These are phyloP conservation scores for Anthopleura sola DNA, from an alignment of 64 coral and sea anemone species.

Conservation along the genomic window DNA sequence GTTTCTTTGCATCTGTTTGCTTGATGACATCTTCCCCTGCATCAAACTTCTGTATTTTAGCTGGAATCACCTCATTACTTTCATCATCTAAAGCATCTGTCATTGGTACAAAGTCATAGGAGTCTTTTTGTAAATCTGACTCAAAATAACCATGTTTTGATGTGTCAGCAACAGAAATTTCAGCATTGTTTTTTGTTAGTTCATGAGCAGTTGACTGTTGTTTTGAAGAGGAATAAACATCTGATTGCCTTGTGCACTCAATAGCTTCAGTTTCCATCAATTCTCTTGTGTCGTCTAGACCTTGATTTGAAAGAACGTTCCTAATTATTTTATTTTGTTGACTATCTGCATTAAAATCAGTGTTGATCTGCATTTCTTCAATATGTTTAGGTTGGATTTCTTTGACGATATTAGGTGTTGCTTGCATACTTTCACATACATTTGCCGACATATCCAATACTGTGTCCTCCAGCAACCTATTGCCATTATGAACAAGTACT, in stretches of 20 bases:
- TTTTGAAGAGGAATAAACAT: background rate
- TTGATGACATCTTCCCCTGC: background rate
- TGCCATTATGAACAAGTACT: background rate
- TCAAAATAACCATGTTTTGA: background rate
- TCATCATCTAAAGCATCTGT: background rate
- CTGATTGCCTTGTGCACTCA: background rate
- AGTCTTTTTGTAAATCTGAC: background rate
- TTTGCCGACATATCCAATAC: background rate
- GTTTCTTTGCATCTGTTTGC: background rate
- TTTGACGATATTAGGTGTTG: too few species aligned
- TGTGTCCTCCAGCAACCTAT: background rate
- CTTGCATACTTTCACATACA: too few species aligned
- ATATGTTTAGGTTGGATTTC: too few species aligned
- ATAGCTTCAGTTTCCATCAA: background rate
- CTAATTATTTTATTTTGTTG: background rate
- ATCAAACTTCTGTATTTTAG: background rate
- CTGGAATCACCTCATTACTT: background rate
- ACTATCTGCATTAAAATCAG: background rate
- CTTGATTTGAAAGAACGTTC: background rate
- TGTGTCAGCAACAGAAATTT: background rate
- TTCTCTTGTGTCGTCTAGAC: background rate
- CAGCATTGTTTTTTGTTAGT: background rate
- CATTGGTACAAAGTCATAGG: background rate
- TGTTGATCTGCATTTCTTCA: background rate
- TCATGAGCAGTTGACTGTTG: background rate